phyloP scores from a whole-genome alignment of 2,797 vertebrate species.

The Silurus lanzhouensis region DNA sequence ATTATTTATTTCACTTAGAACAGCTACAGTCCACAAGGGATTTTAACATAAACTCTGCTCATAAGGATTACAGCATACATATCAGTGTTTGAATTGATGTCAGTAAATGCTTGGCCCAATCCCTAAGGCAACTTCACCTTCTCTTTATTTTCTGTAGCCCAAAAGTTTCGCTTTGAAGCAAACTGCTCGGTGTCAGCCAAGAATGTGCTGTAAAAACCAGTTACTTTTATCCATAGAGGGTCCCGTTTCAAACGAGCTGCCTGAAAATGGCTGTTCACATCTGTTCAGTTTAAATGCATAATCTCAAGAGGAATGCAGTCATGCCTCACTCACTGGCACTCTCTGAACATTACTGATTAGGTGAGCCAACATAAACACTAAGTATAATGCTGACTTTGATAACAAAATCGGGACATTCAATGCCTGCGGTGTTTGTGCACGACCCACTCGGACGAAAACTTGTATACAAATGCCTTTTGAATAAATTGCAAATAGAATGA shows the following conservation, averaged over 20 bases:
- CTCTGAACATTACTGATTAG: slow-evolving; percentile 42
- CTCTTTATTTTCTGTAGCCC: slow-evolving; percentile 42
- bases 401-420: slow-evolving; percentile 58
- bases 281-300: slow-evolving; percentile 44
- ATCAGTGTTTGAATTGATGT: slow-evolving; percentile 42
- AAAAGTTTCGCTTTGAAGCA: slow-evolving; percentile 38
- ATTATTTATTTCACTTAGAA: slow-evolving; percentile 28
- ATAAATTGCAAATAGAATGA: not conserved
- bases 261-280: slow-evolving; percentile 43
- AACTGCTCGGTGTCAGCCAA: slow-evolving; percentile 23
- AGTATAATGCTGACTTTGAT: slow-evolving; percentile 66
- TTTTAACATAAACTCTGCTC: slow-evolving; percentile 18
- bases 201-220: slow-evolving; percentile 47
- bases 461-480: not conserved
- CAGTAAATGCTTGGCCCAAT: slow-evolving; percentile 26
- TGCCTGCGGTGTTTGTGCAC: slow-evolving; percentile 50
- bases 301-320: slow-evolving; percentile 61
- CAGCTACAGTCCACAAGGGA: slow-evolving; percentile 22
- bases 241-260: slow-evolving; percentile 42
- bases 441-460: slow-evolving; percentile 42
- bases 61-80: slow-evolving; percentile 41
- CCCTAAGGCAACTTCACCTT: slow-evolving; percentile 29
- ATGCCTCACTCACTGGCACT: slow-evolving; percentile 60
- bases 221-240: slow-evolving; percentile 47
- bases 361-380: slow-evolving; percentile 67